Conservation (phyloP, 2,888 invertebrate genomes). For the Mesorhabditis spiculigera region DNA sequence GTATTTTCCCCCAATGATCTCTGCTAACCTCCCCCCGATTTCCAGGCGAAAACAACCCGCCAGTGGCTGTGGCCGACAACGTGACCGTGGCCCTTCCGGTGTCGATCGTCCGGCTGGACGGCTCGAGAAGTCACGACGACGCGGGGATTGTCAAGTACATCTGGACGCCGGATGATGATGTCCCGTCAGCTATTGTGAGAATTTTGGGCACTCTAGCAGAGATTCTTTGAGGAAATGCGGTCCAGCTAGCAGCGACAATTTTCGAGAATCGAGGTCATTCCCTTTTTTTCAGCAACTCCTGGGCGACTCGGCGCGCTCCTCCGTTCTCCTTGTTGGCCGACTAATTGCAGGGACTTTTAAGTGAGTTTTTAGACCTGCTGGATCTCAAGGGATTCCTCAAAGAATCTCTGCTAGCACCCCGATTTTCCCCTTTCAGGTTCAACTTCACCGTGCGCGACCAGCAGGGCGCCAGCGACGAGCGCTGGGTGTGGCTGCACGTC, state of each 20-base stretch:
- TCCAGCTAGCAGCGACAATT: background rate
- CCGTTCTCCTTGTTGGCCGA: background rate
- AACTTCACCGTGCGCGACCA: slow-evolving; percentile 5
- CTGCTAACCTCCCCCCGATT: background rate
- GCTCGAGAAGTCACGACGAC: slow-evolving; percentile 20
- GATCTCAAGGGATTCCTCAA: background rate
- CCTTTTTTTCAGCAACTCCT: background rate
- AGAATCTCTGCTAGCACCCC: too few species aligned
- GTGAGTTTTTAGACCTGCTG: background rate
- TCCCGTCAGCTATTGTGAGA: slow-evolving; percentile 25
- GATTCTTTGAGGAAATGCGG: background rate
- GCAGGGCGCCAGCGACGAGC: slow-evolving; percentile 1
- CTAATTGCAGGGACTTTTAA: background rate
- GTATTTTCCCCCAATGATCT: background rate
- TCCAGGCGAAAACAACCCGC: slow-evolving; percentile 26
- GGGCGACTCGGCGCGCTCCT: background rate
- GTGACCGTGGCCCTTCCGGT: slow-evolving; percentile 22
- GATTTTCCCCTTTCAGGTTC: background rate
- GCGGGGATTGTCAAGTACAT: slow-evolving; percentile 26
- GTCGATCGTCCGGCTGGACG: slow-evolving; percentile 22
- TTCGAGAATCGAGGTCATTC: background rate
- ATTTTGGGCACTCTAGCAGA: background rate
- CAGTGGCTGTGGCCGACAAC: slow-evolving; percentile 22
- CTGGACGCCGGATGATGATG: slow-evolving; percentile 26
- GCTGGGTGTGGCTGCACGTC: background rate